A percentile compares a stretch with the other conserved stretches of the same genome.
Evolutionary conservation across 1,140 invertebrate genomes (phyloP).

Genomic region (Nephila pilipes): DNA sequence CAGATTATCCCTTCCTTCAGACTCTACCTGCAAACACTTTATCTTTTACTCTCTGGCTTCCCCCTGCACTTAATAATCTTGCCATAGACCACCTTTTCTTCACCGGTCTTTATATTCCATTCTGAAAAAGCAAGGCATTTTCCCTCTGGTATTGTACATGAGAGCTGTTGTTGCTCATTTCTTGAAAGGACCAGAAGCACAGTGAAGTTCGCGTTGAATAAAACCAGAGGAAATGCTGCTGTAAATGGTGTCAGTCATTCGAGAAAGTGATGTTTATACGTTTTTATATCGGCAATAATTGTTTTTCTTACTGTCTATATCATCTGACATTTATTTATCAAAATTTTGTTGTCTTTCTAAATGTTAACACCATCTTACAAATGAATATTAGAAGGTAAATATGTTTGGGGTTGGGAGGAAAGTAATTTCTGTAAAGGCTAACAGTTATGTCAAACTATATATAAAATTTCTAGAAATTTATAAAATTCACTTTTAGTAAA

Average conservation of each 20-base stretch:
- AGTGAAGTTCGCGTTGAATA: background rate
- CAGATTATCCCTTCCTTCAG: background rate
- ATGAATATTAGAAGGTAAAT: too few species aligned
- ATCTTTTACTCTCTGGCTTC: constrained; percentile 8
- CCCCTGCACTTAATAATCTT: constrained; percentile 28
- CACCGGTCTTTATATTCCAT: background rate
- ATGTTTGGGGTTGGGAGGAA: too few species aligned
- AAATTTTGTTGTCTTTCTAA: too few species aligned
- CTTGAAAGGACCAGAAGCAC: background rate
- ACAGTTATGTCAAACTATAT: too few species aligned
- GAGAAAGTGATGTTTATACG: too few species aligned
- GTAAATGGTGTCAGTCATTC: background rate
- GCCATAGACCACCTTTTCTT: constrained; percentile 21
- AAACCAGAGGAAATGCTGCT: background rate
- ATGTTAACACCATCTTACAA: too few species aligned
- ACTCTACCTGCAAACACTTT: background rate
- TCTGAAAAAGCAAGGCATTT: background rate
- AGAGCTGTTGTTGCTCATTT: background rate
- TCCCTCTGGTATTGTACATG: background rate
- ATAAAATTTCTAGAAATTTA: too few species aligned
- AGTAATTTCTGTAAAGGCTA: too few species aligned
- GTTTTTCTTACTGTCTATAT: too few species aligned
- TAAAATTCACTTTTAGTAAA: too few species aligned
- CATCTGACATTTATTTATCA: too few species aligned
- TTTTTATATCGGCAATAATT: too few species aligned